phyloP scores from a whole-genome alignment of 64 coral and sea anemone genomes.

The Exaiptasia diaphana region DNA sequence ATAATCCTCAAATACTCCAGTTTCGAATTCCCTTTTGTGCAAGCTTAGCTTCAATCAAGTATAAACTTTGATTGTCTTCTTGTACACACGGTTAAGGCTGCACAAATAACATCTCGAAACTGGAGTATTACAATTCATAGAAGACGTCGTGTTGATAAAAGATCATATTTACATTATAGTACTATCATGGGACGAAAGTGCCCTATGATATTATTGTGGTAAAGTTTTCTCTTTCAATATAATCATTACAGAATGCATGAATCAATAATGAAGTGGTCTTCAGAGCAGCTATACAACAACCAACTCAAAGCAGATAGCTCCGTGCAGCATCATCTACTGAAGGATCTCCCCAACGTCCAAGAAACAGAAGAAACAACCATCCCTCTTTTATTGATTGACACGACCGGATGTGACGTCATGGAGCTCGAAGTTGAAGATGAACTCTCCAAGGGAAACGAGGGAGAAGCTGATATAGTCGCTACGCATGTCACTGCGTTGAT shows the following conservation, averaged over 20 bases:
- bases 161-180: too few species aligned
- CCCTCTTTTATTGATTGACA: slow-evolving; percentile 91
- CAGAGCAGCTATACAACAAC: slow-evolving; percentile 70
- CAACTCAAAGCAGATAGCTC: slow-evolving; percentile 67
- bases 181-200: too few species aligned
- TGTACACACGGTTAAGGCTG: too few species aligned
- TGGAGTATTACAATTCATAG: too few species aligned
- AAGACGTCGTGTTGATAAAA: too few species aligned
- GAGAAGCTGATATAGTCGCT: slow-evolving; percentile 94
- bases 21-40: too few species aligned
- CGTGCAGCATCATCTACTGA: slow-evolving; percentile 65
- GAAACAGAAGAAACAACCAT: slow-evolving; percentile 81
- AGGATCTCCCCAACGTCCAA: slow-evolving; percentile 67
- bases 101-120: too few species aligned
- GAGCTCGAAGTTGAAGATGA: slow-evolving; percentile 75
- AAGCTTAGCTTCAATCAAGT: too few species aligned
- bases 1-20: too few species aligned
- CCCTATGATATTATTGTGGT: too few species aligned
- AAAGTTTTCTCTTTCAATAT: too few species aligned
- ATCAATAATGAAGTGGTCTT: slow-evolving; percentile 91
- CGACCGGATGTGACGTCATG: slow-evolving; percentile 85
- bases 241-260: slow-evolving; percentile 93
- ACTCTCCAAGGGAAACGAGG: slow-evolving; percentile 91
- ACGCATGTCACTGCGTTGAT: slow-evolving; percentile 73
- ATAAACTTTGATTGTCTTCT: too few species aligned